These are phyloP conservation scores for Gambusia holbrooki DNA, from an alignment of 2,113 vertebrate species.

Conservation along the genomic window DNA sequence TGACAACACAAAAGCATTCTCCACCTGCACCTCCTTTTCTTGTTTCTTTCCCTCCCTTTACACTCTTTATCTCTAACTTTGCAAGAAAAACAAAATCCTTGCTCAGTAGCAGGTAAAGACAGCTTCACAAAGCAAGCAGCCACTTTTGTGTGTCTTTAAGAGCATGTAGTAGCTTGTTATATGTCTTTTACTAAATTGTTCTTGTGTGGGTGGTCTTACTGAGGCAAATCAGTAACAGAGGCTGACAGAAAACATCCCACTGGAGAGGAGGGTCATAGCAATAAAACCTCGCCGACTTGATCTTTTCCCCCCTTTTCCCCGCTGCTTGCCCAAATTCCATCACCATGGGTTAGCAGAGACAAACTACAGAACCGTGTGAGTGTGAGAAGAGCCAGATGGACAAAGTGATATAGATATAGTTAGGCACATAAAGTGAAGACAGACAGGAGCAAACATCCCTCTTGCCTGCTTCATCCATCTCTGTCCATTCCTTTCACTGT, in stretches of 20 bases:
- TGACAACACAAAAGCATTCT: constrained; percentile 69
- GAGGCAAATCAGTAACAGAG: constrained; percentile 30
- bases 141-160: not conserved
- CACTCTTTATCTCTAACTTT: constrained; percentile 38
- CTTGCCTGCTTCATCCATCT: constrained; percentile 60
- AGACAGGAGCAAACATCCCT: constrained; percentile 56
- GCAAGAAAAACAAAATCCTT: constrained; percentile 9
- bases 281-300: constrained; percentile 27
- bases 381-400: constrained; percentile 45
- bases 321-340: constrained; percentile 38
- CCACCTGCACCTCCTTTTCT: constrained; percentile 12
- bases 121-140: not conserved
- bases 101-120: constrained; percentile 50
- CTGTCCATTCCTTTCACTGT: constrained; percentile 47
- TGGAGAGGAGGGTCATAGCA: constrained; percentile 32
- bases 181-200: not conserved
- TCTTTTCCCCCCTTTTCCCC: constrained; percentile 8
- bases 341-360: constrained; percentile 27
- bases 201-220: constrained; percentile 30
- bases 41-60: not conserved
- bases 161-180: not conserved
- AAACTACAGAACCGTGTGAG: constrained; percentile 34
- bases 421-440: constrained; percentile 54
- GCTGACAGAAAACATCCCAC: constrained; percentile 52
- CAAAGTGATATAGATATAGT: constrained; percentile 62